Base-by-base conservation (phyloP, 2,113 vertebrate species). In the Phaetusa simplex region DNA sequence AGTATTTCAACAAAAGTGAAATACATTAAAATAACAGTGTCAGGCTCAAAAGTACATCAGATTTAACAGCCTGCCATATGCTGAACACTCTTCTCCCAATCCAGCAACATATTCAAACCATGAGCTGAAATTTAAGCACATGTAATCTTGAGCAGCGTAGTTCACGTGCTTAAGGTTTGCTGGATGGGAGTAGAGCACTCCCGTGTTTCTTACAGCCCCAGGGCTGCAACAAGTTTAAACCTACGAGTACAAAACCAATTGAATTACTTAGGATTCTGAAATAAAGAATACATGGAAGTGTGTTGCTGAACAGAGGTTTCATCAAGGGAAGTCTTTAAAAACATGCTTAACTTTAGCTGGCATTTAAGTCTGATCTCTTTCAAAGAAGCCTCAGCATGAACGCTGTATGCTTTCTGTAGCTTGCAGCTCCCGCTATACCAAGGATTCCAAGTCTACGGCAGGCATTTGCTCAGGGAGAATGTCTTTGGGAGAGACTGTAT, bases 211-310 rank as follows among this genome's bases (percentile, higher is more conserved):
- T 29, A 47, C 36, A 82, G 82, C 86, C 83, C 42, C 12, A 34
- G 72, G 76, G 93, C 72, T 94, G 56, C 69, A 86, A 74, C 69
- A 42, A 84, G 79, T 84, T 88, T 52, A 86, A 95, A 86, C 56
- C 32, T 20, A 36, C 0, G 1, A 76, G 30, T 13, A 73, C n/a
- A 80, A 85, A 95, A 15, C 22, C 50, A 53, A 73, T 1, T 43
- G n/a, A 91, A 93, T 72, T 73, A 58, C 69, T 91, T 30, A 62
- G 21, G 26, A 77, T 67, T 66, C 43, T 72, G 50, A 86, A 95
- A 72, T 47, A 61, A 89, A 85, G 73, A 83, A 30, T 49, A 71
- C 29, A 55, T 20, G 40, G 73, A 90, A 90, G 67, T 9, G 38
- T 71, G 86, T 67, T 67, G 27, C 9, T 69, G 61, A 93, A 90